These are phyloP conservation scores for Empidonax traillii DNA, from an alignment of 2,113 vertebrate species.

Conservation along the genomic window DNA sequence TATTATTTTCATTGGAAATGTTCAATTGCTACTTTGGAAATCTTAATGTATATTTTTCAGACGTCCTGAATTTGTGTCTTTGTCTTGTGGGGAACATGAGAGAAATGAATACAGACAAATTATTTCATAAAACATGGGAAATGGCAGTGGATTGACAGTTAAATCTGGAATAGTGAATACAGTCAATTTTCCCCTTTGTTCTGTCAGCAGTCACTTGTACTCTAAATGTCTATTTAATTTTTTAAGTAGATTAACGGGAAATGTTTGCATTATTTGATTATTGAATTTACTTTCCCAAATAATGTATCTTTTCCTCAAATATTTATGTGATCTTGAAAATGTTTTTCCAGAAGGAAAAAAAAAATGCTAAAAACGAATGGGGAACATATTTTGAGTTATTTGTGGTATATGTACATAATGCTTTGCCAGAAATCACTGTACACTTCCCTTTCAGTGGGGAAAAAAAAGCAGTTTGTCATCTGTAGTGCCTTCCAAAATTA, in stretches of 20 bases:
- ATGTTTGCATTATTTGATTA: constrained; percentile 38
- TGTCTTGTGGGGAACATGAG: constrained; percentile 25
- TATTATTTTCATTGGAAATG: neutral
- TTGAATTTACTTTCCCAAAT: constrained; percentile 43
- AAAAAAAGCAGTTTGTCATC: constrained; percentile 38
- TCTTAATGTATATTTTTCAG: constrained; percentile 19
- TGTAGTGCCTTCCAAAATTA: constrained; percentile 52
- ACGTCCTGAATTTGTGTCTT: constrained; percentile 41
- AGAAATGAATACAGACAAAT: constrained; percentile 26
- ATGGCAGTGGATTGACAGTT: constrained; percentile 53
- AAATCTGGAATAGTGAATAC: constrained; percentile 39
- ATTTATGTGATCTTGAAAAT: constrained; percentile 23
- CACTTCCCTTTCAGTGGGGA: neutral
- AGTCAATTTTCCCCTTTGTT: constrained; percentile 61
- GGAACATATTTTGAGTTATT: constrained; percentile 33
- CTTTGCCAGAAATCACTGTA: neutral
- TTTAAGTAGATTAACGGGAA: constrained; percentile 30
- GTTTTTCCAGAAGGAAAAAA: constrained; percentile 13
- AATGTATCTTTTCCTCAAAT: constrained; percentile 32
- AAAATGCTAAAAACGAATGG: neutral
- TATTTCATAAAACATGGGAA: constrained; percentile 38
- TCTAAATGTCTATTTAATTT: constrained; percentile 56
- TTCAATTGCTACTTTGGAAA: neutral
- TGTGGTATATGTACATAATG: neutral
- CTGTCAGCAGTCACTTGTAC: constrained; percentile 46